These are phyloP conservation scores for Rugalucina vietnamica DNA, from an alignment of 2,888 invertebrate genomes.

Conservation along the genomic window DNA sequence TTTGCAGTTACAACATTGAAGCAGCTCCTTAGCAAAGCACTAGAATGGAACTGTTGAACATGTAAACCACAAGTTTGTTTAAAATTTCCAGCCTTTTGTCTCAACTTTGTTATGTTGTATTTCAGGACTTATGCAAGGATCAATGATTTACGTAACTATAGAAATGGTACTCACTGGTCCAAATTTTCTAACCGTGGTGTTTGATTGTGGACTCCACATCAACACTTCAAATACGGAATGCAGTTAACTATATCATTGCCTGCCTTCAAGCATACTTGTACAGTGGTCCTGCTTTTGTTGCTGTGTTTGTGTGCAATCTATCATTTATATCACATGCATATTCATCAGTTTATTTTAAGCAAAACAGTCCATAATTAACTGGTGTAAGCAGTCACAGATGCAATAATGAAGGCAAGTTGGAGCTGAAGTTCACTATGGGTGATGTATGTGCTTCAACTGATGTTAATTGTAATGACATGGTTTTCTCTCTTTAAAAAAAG, in stretches of 20 bases:
- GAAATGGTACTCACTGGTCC: slow-evolving; percentile 64
- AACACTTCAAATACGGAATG: slow-evolving; percentile 65
- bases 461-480: no score
- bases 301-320: slow-evolving; percentile 64
- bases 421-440: no score
- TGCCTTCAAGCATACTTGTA: slow-evolving; percentile 60
- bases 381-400: not conserved
- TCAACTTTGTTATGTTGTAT: slow-evolving; percentile 50
- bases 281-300: slow-evolving; percentile 62
- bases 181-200: slow-evolving; percentile 64
- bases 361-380: slow-evolving; percentile 6
- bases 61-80: no score
- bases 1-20: no score
- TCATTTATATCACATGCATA: slow-evolving; percentile 64
- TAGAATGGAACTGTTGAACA: no score
- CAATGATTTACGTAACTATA: slow-evolving; percentile 64
- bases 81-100: not conserved
- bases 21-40: no score
- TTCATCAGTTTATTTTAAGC: slow-evolving; percentile 64
- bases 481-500: no score
- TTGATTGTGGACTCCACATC: slow-evolving; percentile 51
- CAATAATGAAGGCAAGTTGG: no score
- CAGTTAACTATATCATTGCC: slow-evolving; percentile 59
- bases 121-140: slow-evolving; percentile 61
- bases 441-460: no score